Evolutionary conservation across 2,888 invertebrate species (phyloP).

Genomic region (Neuroscelio doddi): DNA sequence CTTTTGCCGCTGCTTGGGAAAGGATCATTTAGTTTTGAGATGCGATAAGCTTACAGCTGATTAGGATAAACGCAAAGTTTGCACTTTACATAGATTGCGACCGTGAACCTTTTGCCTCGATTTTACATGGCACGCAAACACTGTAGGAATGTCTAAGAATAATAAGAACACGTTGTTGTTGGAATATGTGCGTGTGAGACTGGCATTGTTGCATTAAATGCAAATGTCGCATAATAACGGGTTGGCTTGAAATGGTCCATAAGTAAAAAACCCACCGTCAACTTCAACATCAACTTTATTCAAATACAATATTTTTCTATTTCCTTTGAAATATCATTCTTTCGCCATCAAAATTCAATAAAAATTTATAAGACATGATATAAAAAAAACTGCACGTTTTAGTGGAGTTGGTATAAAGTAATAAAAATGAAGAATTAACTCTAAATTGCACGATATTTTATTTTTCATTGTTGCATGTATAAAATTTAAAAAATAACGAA

Average conservation of each 20-base stretch:
- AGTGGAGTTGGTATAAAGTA: no score
- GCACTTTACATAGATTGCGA: slow-evolving; percentile 34
- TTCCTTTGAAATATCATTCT: no score
- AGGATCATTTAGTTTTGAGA: slow-evolving; percentile 24
- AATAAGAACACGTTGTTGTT: not conserved
- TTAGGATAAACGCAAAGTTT: slow-evolving; percentile 42
- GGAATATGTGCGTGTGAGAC: no score
- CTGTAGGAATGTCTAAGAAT: slow-evolving; percentile 3
- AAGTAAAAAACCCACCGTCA: not conserved
- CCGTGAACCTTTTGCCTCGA: slow-evolving; percentile 46
- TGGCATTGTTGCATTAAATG: not conserved
- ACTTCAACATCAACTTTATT: not conserved
- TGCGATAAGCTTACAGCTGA: slow-evolving; percentile 35
- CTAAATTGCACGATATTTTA: no score
- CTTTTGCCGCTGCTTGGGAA: slow-evolving; percentile 20
- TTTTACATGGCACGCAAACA: slow-evolving; percentile 11
- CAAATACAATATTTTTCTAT: not conserved
- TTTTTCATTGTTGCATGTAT: no score
- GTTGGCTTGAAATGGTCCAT: not conserved
- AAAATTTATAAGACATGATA: no score
- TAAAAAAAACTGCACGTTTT: no score
- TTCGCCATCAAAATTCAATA: no score
- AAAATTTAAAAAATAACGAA: no score
- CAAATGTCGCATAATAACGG: not conserved
- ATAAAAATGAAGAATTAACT: no score